Conservation (phyloP, 2,113 vertebrate species). For the Tetraodon nigroviridis region DNA sequence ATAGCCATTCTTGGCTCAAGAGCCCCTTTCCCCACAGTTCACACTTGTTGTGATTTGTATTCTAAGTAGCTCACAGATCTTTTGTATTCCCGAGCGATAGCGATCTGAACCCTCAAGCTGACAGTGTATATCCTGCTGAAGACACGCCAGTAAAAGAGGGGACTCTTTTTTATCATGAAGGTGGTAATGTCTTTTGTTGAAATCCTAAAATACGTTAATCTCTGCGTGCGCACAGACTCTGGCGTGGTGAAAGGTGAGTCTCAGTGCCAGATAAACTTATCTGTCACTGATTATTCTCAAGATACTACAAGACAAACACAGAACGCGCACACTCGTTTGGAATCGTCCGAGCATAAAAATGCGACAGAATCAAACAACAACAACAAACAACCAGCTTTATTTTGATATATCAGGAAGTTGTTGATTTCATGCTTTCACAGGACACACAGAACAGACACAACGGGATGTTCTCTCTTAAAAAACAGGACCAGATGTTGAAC, state of each 20-base stretch:
- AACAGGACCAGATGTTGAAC: too few relatives aligned
- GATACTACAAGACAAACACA: neutral
- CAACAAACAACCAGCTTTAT: too few relatives aligned
- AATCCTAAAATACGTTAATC: conserved; percentile 16
- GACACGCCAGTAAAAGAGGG: conserved; percentile 6
- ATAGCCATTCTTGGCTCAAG: conserved; percentile 64
- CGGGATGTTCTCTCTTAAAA: too few relatives aligned
- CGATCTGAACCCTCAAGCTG: conserved; percentile 45
- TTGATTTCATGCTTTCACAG: too few relatives aligned
- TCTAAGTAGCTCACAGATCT: conserved; percentile 61
- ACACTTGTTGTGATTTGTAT: conserved; percentile 69
- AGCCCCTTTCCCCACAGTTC: conserved; percentile 52
- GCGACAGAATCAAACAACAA: too few relatives aligned
- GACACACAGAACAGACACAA: too few relatives aligned
- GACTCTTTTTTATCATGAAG: conserved; percentile 30
- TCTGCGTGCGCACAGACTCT: conserved; percentile 2
- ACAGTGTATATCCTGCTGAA: conserved; percentile 39
- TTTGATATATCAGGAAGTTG: too few relatives aligned
- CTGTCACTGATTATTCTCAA: neutral
- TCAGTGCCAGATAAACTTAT: neutral
- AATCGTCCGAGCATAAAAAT: too few relatives aligned
- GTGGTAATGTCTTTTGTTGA: conserved; percentile 23
- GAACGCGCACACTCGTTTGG: neutral
- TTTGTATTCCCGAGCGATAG: conserved; percentile 60
- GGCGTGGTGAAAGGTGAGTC: neutral